phyloP scores from a whole-genome alignment of 2,888 invertebrate genomes.

The Agrotis puta region DNA sequence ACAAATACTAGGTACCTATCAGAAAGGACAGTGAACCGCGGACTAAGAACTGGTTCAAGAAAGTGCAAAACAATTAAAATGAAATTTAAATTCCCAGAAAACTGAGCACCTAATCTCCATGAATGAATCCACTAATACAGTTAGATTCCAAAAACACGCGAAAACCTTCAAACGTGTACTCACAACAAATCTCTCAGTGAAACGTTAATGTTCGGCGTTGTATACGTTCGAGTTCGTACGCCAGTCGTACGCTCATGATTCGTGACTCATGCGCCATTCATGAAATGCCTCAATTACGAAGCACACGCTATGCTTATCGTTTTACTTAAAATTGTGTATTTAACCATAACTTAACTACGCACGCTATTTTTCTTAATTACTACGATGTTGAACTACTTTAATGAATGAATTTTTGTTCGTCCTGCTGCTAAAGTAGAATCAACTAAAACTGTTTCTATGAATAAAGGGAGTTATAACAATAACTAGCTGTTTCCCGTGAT shows the following conservation, averaged over 20 bases:
- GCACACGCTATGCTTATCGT: conserved; percentile 35
- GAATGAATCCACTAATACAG: conserved; percentile 26
- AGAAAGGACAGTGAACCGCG: background rate
- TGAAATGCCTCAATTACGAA: conserved; percentile 47
- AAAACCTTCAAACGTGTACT: conserved; percentile 32
- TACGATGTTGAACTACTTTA: background rate
- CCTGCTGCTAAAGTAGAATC: background rate
- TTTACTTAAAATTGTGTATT: conserved; percentile 28
- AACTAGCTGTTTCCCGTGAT: too few species aligned
- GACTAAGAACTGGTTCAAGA: too few species aligned
- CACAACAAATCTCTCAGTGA: conserved; percentile 49
- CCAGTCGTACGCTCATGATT: conserved; percentile 7
- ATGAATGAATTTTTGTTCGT: background rate
- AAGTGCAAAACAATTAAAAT: too few species aligned
- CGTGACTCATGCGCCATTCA: conserved; percentile 69
- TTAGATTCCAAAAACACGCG: conserved; percentile 14
- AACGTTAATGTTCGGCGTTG: conserved; percentile 34
- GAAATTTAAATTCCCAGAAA: conserved; percentile 7
- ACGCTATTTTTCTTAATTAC: background rate
- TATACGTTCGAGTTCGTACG: conserved; percentile 30
- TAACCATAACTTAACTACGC: background rate
- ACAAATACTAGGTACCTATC: too few species aligned
- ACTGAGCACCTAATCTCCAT: conserved; percentile 13
- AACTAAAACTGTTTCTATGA: background rate
- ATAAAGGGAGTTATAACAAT: too few species aligned